Conservation (phyloP, 1,140 invertebrate genomes). For the Microplitis demolitor region DNA sequence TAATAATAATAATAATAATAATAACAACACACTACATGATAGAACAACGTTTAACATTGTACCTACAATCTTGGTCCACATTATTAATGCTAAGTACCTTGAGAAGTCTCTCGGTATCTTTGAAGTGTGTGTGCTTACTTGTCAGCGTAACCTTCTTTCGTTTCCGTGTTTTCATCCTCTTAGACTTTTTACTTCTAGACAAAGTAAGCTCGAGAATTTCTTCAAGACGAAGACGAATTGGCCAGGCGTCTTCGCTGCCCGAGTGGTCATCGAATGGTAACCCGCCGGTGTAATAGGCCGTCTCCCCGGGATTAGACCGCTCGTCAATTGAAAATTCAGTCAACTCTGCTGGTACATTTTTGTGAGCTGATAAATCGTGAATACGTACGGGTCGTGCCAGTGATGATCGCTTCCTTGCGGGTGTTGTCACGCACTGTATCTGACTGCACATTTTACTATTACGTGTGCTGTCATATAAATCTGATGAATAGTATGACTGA, state of each 20-base stretch:
- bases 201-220: slow-evolving; percentile 53
- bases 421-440: slow-evolving; percentile 33
- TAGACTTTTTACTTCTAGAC: slow-evolving; percentile 45
- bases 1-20: too few relatives aligned
- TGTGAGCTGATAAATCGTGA: slow-evolving; percentile 49
- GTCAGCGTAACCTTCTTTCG: slow-evolving; percentile 37
- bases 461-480: not conserved
- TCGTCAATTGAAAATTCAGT: slow-evolving; percentile 24
- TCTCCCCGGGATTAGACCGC: slow-evolving; percentile 2
- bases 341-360: slow-evolving; percentile 31
- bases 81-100: slow-evolving; percentile 59
- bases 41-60: slow-evolving; percentile 57
- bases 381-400: slow-evolving; percentile 53
- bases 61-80: slow-evolving; percentile 59
- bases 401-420: slow-evolving; percentile 49
- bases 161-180: slow-evolving; percentile 37
- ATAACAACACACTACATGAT: slow-evolving; percentile 50
- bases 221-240: slow-evolving; percentile 51
- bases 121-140: slow-evolving; percentile 44
- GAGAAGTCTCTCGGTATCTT: slow-evolving; percentile 57
- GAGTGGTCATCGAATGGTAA: slow-evolving; percentile 33
- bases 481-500: too few relatives aligned
- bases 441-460: not conserved
- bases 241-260: slow-evolving; percentile 43
- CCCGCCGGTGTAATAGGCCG: slow-evolving; percentile 19